Conservation (phyloP, 2,797 vertebrate genomes). For the Sebastes hubbsi region DNA sequence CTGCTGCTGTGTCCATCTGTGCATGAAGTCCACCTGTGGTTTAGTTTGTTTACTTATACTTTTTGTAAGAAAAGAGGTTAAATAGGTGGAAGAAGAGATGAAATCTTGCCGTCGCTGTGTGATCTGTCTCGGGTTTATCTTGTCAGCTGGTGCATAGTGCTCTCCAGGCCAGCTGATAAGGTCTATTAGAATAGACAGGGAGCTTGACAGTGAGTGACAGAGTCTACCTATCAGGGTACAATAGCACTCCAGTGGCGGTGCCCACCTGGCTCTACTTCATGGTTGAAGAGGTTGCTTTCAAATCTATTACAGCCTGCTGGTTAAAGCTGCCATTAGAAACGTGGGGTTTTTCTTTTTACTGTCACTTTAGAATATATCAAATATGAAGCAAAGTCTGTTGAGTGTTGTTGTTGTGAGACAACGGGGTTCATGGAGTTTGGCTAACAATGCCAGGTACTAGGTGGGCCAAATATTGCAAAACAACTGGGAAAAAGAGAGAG, state of each 20-base stretch:
- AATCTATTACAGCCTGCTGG: constrained; percentile 14
- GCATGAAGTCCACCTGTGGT: constrained; percentile 34
- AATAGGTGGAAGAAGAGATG: not conserved
- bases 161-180: constrained; percentile 54
- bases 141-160: constrained; percentile 41
- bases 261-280: not conserved
- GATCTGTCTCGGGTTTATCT: constrained; percentile 58
- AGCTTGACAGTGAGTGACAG: constrained; percentile 28
- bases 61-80: not conserved
- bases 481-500: too few relatives aligned
- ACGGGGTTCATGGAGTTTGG: too few relatives aligned
- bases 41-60: constrained; percentile 30
- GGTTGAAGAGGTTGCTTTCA: constrained; percentile 12
- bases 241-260: not conserved
- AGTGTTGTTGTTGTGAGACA: too few relatives aligned
- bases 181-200: constrained; percentile 39
- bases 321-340: not conserved
- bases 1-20: constrained; percentile 62
- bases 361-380: not conserved
- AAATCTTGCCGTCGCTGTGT: constrained; percentile 25
- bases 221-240: constrained; percentile 23
- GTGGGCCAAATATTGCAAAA: not conserved
- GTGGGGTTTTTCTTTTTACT: not conserved
- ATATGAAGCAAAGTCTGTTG: not conserved
- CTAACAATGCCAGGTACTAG: too few relatives aligned